Conservation (phyloP, 1,140 invertebrate species). For the Drosophila elegans region DNA sequence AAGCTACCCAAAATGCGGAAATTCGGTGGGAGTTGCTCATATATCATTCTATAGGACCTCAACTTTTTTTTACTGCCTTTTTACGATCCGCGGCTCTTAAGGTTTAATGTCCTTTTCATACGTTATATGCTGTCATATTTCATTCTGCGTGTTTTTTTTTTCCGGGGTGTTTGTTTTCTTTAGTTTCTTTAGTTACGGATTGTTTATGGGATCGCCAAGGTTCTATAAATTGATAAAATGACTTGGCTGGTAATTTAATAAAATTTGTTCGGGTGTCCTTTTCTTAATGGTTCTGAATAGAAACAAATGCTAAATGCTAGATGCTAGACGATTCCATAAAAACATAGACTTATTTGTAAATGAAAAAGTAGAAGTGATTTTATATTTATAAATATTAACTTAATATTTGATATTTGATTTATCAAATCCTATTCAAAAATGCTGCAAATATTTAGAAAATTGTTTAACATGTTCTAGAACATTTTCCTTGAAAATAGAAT, state of each 20-base stretch:
- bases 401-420: no score
- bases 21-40: constrained; percentile 16
- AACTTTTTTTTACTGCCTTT: neutral
- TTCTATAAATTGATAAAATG: neutral
- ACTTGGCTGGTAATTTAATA: neutral
- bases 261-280: neutral
- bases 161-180: constrained; percentile 3
- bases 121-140: constrained; percentile 2
- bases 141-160: neutral
- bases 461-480: no score
- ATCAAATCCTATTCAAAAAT: no score
- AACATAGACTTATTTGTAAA: no score
- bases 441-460: no score
- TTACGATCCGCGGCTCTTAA: constrained; percentile 5
- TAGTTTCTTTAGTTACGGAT: neutral
- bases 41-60: neutral
- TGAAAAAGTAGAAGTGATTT: no score
- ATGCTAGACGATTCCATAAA: neutral
- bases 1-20: constrained; percentile 11
- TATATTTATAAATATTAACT: no score
- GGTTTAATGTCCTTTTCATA: constrained; percentile 21
- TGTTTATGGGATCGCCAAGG: neutral
- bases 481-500: no score
- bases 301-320: no score
- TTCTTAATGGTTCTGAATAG: neutral